Percentiles rank a stretch among this genome's conserved stretches.
phyloP scores from a whole-genome alignment of 2,888 invertebrate genomes.

The Diarsia mendica region DNA sequence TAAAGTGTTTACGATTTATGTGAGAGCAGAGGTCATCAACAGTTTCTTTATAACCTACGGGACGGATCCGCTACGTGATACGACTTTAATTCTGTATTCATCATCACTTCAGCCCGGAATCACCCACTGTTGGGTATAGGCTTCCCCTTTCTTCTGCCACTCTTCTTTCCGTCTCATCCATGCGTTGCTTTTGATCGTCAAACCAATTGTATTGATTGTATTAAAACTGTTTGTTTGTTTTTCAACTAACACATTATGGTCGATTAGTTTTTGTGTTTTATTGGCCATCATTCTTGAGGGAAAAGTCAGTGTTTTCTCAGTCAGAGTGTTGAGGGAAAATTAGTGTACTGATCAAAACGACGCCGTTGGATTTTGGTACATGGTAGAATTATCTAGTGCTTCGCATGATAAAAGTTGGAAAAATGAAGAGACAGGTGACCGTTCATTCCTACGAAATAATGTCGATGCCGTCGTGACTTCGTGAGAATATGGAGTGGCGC shows the following conservation, averaged over 20 bases:
- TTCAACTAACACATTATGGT: not conserved
- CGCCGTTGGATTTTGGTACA: not conserved
- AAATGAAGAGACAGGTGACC: not conserved
- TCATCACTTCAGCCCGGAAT: too few species aligned
- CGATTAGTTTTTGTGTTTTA: not conserved
- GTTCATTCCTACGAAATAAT: not conserved
- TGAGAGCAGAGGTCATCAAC: conserved; percentile 8
- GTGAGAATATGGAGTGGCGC: not conserved
- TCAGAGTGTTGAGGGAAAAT: not conserved
- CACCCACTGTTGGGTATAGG: too few species aligned
- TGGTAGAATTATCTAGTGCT: not conserved
- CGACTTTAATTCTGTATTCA: not conserved
- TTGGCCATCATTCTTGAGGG: not conserved
- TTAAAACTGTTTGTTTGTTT: not conserved
- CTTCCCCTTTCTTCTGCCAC: too few species aligned
- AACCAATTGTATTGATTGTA: not conserved
- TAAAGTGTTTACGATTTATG: conserved; percentile 14
- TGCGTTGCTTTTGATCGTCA: too few species aligned
- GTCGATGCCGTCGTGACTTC: not conserved
- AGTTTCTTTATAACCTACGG: conserved; percentile 28
- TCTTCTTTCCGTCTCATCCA: too few species aligned
- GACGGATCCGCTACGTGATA: not conserved
- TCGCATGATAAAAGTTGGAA: not conserved
- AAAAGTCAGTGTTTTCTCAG: not conserved
- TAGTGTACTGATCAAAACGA: not conserved